Conservation (phyloP, 2,797 vertebrate genomes). For the Acrocephalus scirpaceus region DNA sequence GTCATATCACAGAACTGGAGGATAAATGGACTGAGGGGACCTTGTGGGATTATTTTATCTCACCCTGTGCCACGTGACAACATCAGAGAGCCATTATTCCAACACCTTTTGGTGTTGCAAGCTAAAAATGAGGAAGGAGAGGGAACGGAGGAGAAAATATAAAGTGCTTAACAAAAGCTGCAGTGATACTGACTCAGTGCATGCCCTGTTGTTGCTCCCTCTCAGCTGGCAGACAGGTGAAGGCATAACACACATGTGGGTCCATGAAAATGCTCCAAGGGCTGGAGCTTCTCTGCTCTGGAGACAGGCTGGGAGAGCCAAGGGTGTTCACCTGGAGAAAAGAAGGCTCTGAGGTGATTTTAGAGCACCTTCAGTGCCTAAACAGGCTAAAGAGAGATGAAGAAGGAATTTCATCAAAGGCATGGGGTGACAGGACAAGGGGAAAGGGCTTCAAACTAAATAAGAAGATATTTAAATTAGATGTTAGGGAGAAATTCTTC, state of each 20-base stretch:
- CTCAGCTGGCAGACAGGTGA: not conserved
- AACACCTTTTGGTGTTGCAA: not conserved
- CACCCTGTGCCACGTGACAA: not conserved
- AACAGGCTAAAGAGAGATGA: not conserved
- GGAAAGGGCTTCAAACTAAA: not conserved
- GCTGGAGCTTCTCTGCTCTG: not conserved
- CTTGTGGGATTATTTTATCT: not conserved
- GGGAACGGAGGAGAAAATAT: not conserved
- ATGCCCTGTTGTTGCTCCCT: not conserved
- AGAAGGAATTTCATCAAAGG: not conserved
- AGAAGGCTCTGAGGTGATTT: not conserved
- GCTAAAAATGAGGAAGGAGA: not conserved
- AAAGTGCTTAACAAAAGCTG: not conserved
- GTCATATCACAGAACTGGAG: not conserved
- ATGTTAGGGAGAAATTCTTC: not conserved
- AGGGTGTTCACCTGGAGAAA: not conserved
- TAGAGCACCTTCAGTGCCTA: not conserved
- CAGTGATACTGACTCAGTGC: not conserved
- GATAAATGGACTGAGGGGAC: not conserved
- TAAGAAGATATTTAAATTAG: not conserved
- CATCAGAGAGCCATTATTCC: not conserved
- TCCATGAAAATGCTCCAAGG: not conserved
- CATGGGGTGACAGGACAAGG: not conserved
- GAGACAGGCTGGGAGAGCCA: not conserved
- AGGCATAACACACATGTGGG: fast-evolving